phyloP scores from a whole-genome alignment of 2,888 invertebrate species.

The Agriotes lineatus region DNA sequence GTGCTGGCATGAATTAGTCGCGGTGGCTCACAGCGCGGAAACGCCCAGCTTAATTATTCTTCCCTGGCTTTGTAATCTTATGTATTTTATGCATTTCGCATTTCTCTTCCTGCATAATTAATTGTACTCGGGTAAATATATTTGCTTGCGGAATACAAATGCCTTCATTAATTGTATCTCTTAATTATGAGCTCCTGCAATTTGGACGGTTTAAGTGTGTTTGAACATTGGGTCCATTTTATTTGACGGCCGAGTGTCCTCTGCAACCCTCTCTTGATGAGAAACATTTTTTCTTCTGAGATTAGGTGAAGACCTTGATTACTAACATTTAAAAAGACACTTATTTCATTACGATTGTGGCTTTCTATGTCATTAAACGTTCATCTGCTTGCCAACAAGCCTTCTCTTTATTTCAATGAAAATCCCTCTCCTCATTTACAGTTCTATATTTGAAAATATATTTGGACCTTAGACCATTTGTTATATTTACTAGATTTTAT shows the following conservation, averaged over 20 bases:
- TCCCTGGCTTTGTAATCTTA: conserved; percentile 52
- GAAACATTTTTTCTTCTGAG: not conserved
- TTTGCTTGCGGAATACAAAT: conserved; percentile 55
- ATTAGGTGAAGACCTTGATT: not conserved
- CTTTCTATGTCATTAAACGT: too few species aligned
- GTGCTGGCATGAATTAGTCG: conserved; percentile 38
- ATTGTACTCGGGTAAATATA: conserved; percentile 53
- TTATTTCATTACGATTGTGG: too few species aligned
- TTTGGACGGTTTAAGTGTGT: conserved; percentile 27
- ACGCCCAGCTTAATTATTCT: conserved; percentile 49
- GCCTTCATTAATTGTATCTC: conserved; percentile 55
- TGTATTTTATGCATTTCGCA: conserved; percentile 55
- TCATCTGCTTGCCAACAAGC: too few species aligned
- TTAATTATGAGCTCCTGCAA: conserved; percentile 49
- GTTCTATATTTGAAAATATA: too few species aligned
- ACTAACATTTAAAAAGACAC: not conserved
- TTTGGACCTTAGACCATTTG: too few species aligned
- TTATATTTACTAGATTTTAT: too few species aligned
- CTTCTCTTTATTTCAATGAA: too few species aligned
- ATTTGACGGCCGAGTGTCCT: not conserved
- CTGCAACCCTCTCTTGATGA: not conserved
- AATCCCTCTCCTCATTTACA: too few species aligned
- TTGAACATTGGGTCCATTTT: conserved; percentile 17
- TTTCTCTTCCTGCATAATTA: conserved; percentile 53
- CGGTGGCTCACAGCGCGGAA: conserved; percentile 33